Evolutionary conservation across 2,797 vertebrate species (phyloP).

Genomic region (Saxicola maurus): DNA sequence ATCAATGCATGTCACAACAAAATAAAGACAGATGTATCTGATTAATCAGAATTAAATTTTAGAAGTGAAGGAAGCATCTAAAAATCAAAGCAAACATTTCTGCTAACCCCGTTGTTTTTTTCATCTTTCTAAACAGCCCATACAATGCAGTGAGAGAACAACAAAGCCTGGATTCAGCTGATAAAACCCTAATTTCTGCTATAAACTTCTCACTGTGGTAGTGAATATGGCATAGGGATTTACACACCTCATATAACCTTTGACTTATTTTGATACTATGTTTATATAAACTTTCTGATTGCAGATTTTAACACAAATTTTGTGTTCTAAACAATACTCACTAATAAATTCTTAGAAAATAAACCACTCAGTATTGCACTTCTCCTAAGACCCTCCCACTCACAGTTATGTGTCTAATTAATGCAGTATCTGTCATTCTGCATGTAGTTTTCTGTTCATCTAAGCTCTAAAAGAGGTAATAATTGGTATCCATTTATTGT

Average conservation of each 20-base stretch:
- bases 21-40: slow-evolving; percentile 72
- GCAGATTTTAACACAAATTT: neutral
- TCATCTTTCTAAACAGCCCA: neutral
- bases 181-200: neutral
- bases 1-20: slow-evolving; percentile 71
- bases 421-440: neutral
- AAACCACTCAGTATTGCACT: neutral
- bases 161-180: neutral
- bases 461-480: neutral
- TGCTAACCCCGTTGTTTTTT: neutral
- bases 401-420: neutral
- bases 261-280: neutral
- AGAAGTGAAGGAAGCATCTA: slow-evolving; percentile 64
- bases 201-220: neutral
- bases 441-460: neutral
- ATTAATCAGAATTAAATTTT: slow-evolving; percentile 76
- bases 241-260: neutral
- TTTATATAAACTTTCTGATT: neutral
- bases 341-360: neutral
- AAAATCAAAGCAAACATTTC: slow-evolving; percentile 72
- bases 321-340: neutral
- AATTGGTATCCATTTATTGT: neutral
- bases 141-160: neutral
- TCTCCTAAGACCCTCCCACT: neutral
- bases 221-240: neutral